phyloP scores from a whole-genome alignment of 1,140 invertebrate genomes.

The Caligus rogercresseyi region DNA sequence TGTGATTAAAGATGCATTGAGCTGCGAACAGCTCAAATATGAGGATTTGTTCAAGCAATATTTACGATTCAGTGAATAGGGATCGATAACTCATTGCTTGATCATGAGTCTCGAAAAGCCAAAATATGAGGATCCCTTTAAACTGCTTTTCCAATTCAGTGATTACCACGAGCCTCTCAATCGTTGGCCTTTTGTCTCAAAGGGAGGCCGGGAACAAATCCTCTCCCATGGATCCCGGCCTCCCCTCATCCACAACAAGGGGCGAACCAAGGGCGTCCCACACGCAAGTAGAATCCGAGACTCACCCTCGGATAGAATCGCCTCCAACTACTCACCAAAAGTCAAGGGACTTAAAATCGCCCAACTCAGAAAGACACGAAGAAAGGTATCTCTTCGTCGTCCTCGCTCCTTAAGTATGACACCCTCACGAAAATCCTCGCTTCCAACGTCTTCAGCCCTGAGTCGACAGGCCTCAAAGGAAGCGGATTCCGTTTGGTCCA shows the following conservation, averaged over 20 bases:
- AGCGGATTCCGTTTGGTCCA: neutral
- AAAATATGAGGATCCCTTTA: neutral
- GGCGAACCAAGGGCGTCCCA: slow-evolving; percentile 2
- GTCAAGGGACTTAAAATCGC: neutral
- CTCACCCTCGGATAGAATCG: slow-evolving; percentile 8
- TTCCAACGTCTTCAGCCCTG: neutral
- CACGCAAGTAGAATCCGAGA: neutral
- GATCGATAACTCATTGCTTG: no score
- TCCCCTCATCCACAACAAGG: neutral
- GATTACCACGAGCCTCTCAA: slow-evolving; percentile 16
- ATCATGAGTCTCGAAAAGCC: neutral
- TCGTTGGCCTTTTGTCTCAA: slow-evolving; percentile 2
- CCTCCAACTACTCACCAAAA: neutral
- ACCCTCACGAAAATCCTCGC: neutral
- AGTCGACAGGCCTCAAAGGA: neutral
- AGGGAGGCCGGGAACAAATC: neutral
- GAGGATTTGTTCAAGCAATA: no score
- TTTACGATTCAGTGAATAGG: no score
- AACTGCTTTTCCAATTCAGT: slow-evolving; percentile 3
- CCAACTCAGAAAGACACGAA: neutral
- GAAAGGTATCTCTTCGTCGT: neutral
- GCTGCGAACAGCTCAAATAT: no score
- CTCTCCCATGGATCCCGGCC: neutral
- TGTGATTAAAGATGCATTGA: no score
- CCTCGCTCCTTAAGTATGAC: neutral